These are phyloP conservation scores for Capra hircus DNA, from an alignment of 2,113 vertebrate genomes.

Conservation along the genomic window DNA sequence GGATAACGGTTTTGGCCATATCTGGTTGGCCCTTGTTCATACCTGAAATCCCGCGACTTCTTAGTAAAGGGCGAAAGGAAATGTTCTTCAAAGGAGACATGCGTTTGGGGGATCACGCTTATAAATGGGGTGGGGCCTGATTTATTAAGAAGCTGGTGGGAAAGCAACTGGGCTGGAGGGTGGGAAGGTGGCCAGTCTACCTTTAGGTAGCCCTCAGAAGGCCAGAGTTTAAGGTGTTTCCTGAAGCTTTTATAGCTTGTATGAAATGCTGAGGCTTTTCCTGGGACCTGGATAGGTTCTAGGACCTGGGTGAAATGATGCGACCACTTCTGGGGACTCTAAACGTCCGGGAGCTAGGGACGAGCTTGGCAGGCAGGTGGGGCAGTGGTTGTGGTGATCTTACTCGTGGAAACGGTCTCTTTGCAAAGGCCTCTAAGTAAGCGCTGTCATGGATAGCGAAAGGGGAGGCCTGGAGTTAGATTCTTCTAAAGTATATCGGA, in stretches of 20 bases:
- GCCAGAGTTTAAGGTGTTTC: background rate
- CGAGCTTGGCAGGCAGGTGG: background rate
- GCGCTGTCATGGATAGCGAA: background rate
- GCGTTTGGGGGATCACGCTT: background rate
- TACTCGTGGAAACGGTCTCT: background rate
- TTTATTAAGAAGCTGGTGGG: background rate
- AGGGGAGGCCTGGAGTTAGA: background rate
- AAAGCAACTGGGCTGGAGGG: background rate
- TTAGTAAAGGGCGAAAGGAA: background rate
- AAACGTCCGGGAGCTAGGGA: too few species aligned
- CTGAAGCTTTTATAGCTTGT: background rate
- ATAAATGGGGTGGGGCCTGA: background rate
- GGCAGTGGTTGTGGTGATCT: background rate
- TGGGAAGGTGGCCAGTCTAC: background rate
- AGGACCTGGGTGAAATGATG: background rate
- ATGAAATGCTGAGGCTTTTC: background rate
- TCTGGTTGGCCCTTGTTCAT: accelerated
- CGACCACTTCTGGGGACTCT: background rate
- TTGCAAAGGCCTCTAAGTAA: background rate
- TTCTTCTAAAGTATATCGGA: background rate
- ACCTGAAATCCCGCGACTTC: accelerated
- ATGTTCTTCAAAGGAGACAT: background rate
- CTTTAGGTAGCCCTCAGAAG: background rate
- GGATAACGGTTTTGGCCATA: background rate
- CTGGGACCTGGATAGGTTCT: background rate